phyloP scores from a whole-genome alignment of 1,140 invertebrate genomes.

The Formica exsecta region DNA sequence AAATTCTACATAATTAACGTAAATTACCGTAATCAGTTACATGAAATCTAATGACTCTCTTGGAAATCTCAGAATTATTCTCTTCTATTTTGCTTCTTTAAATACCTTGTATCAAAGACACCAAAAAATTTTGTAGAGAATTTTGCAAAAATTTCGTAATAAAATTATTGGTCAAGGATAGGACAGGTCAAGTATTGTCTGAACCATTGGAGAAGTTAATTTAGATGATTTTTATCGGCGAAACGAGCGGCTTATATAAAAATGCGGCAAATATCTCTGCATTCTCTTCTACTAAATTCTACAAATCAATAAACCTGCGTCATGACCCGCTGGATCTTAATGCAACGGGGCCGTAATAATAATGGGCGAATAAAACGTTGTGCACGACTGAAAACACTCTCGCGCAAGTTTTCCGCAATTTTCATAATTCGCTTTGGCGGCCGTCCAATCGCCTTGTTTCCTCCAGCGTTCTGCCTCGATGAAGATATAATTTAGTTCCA shows the following conservation, averaged over 20 bases:
- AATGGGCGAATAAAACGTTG: conserved; percentile 43
- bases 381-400: conserved; percentile 31
- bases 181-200: conserved; percentile 5
- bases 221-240: conserved; percentile 46
- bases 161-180: background rate
- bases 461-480: background rate
- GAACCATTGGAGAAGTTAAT: background rate
- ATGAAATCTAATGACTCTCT: background rate
- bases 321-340: conserved; percentile 69
- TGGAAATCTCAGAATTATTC: background rate
- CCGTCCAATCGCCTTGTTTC: conserved; percentile 21
- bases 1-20: background rate
- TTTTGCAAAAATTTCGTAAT: conserved; percentile 10
- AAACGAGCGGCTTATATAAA: conserved; percentile 60
- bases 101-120: background rate
- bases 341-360: conserved; percentile 49
- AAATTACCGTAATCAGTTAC: background rate
- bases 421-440: conserved; percentile 42
- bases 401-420: conserved; percentile 44
- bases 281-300: conserved; percentile 69
- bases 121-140: background rate
- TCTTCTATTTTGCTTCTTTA: no score
- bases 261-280: conserved; percentile 24
- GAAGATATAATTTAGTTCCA: background rate
- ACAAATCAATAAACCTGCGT: conserved; percentile 75